Conservation (phyloP, 2,888 invertebrate genomes). For the Papilio protenor region DNA sequence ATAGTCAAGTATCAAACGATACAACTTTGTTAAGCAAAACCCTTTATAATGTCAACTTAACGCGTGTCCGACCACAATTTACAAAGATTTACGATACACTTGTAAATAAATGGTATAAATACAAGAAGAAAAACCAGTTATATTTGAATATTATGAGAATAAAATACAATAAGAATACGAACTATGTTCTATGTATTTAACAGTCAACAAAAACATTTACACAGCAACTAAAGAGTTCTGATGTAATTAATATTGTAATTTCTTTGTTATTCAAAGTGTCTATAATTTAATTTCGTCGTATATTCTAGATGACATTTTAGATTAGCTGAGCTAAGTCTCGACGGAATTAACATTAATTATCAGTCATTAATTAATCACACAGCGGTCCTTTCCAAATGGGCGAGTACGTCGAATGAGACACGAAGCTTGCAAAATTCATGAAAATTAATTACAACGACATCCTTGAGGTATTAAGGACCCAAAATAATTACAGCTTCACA, state of each 20-base stretch:
- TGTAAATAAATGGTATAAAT: background rate
- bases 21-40: constrained; percentile 6
- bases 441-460: constrained; percentile 32
- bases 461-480: constrained; percentile 18
- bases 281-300: background rate
- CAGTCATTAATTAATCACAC: constrained; percentile 16
- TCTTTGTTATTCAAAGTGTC: background rate
- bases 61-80: background rate
- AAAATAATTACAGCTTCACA: constrained; percentile 28
- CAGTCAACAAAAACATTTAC: background rate
- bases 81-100: background rate
- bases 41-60: background rate
- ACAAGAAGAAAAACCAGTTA: background rate
- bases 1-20: background rate
- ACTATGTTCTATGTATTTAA: no score
- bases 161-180: background rate
- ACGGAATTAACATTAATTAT: constrained; percentile 21
- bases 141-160: background rate
- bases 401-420: constrained; percentile 22
- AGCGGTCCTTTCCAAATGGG: constrained; percentile 18
- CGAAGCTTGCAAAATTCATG: constrained; percentile 32
- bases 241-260: background rate
- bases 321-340: constrained; percentile 7
- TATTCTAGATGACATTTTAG: constrained; percentile 12
- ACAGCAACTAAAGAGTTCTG: background rate